These are phyloP conservation scores for Caenorhabditis sulstoni DNA, from an alignment of 2,888 invertebrate genomes.

Conservation along the genomic window DNA sequence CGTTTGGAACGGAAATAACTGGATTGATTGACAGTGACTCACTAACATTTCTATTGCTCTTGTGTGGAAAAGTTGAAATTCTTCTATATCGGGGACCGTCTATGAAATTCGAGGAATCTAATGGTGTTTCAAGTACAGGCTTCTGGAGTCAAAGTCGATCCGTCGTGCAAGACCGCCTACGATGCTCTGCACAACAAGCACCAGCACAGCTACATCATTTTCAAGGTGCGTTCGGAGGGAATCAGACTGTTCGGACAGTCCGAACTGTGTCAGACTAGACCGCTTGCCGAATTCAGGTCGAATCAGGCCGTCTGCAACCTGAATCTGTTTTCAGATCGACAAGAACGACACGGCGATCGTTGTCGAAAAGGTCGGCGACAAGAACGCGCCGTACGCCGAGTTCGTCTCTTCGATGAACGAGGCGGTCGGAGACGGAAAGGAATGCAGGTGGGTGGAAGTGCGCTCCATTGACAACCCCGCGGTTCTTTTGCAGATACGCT, in stretches of 20 bases:
- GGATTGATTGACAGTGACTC: conserved; percentile 6
- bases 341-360: conserved; percentile 81
- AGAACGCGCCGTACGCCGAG: conserved; percentile 80
- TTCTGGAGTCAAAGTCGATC: conserved; percentile 79
- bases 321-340: conserved; percentile 74
- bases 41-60: conserved; percentile 14
- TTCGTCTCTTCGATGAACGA: conserved; percentile 79
- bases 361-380: conserved; percentile 80
- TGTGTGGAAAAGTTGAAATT: conserved; percentile 31
- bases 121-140: conserved; percentile 63
- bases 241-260: background rate
- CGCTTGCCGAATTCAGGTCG: no score
- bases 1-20: conserved; percentile 23
- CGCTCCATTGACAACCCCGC: background rate
- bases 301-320: no score
- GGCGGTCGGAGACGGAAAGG: conserved; percentile 78
- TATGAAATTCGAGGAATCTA: background rate
- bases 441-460: conserved; percentile 78
- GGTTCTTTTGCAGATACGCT: conserved; percentile 71
- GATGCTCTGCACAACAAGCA: conserved; percentile 80
- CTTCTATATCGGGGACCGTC: background rate
- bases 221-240: conserved; percentile 63
- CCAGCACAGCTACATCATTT: conserved; percentile 79
- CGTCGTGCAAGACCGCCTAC: conserved; percentile 80
- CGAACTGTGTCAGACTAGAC: no score